Evolutionary conservation across 2,888 invertebrate species (phyloP), one percentile per base, ranked within the genome.

Genomic region (Pegoplata infirma): DNA sequence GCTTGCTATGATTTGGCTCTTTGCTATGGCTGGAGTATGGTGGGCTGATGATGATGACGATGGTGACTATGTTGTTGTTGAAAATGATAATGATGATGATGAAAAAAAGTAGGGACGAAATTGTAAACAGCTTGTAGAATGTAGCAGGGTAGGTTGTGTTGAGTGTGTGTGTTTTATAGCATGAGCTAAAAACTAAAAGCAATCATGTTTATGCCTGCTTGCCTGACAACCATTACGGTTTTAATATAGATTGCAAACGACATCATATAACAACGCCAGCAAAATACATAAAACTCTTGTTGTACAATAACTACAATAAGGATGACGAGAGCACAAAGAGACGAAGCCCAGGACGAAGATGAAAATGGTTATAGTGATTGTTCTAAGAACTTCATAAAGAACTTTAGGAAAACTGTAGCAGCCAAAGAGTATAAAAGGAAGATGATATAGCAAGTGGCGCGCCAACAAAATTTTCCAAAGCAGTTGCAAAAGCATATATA

Each of bases 231-330:
- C 74, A 74, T 66, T 44, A 21, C 21, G 36, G 28, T 7, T 17
- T 55, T 10, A 67, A 67, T 67, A 75, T 46, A 79, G 74, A 75
- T 75, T 75, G 75, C 46, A 79, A 75, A 67, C 61, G 75, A 79
- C 79, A 79, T 61, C 63, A 66, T 14, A 66, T 64, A 59, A 36
- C 56, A 61, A 46, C 46, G 53, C 67, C 61, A 59, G 46, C 64
- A 69, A 71, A 21, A 47, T 25, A 55, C 28, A 73, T 12, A 73
- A n/a, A 25, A 6, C 25, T 25, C 25, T 25, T 6, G 36, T 40
- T 32, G 32, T 25, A 56, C 53, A 61, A 61, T 19, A 28, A 53
- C 40, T 12, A 49, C n/a, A n/a, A 44, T 28, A 14, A 21, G n/a
- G 63, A 32, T 32, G 32, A 56, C 23, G 16, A 46, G n/a, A 46